Evolutionary conservation across 2,888 invertebrate species (phyloP), one percentile per base, ranked within the genome.

Genomic region (Plusia festucae): DNA sequence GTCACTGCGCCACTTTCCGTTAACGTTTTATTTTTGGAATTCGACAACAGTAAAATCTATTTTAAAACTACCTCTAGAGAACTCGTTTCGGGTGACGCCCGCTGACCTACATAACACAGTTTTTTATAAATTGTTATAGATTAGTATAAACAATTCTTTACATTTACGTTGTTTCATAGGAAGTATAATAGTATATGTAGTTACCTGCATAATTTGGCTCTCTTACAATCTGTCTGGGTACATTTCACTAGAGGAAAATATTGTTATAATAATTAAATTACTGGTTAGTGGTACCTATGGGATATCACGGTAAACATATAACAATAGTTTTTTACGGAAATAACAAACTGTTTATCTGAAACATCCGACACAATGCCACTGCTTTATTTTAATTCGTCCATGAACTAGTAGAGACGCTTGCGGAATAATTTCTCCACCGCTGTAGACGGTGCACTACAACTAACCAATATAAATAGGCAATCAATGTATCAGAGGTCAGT

Each of bases 381-480:
- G 53, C 53, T 53, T 87, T 87, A 85, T 87, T 84, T 79, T 72
- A 79, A 78, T 83, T 87, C 86, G 93, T 86, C 94, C 93, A 81
- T 95, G 94, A 94, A 93, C 90, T 88, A 90, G 85, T 86, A 81
- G 82, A 84, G 83, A 85, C 85, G 84, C 88, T 94, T 94, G 93
- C 94, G 91, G 91, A 92, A 94, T 91, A 88, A 87, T 93, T 92
- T 91, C 91, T 92, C 89, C 90, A 90, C 82, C 87, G 88, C 82
- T 69, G 71, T 73, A 80, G 83, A 85, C 87, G 74, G 84, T 84
- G 81, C 68, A 85, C 83, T 82, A 80, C 82, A 69, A 88, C 81
- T 86, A 85, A 83, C 84, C 88, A 88, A 92, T 92, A 94, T 92
- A 95, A 95, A 95, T 90, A 91, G 90, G 77, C 91, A 88, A 82